Conservation (phyloP, 2,888 invertebrate genomes). For the Hypolimnas misippus region DNA sequence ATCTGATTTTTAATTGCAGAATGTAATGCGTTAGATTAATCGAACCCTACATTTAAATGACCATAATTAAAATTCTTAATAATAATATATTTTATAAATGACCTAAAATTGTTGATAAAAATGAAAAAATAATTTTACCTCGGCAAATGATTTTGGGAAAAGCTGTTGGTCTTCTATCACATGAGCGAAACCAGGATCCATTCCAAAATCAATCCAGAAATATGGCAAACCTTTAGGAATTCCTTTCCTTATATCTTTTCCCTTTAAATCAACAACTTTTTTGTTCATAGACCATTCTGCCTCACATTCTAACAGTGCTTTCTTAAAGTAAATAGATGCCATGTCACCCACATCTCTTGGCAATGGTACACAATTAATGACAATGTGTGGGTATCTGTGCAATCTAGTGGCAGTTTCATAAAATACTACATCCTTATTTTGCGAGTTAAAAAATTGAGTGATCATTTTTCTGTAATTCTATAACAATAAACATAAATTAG, state of each 20-base stretch:
- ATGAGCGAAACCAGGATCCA: constrained; percentile 96
- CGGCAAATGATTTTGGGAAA: constrained; percentile 95
- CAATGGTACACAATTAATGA: constrained; percentile 94
- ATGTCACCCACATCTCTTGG: constrained; percentile 92
- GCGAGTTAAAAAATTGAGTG: constrained; percentile 89
- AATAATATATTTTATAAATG: no score
- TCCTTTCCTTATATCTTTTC: constrained; percentile 89
- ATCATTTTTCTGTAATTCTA: constrained; percentile 91
- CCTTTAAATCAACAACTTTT: constrained; percentile 86
- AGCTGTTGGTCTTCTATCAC: constrained; percentile 96
- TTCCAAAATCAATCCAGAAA: constrained; percentile 96
- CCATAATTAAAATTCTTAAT: no score
- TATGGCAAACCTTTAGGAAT: constrained; percentile 97
- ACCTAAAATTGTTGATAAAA: no score
- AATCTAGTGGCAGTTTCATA: constrained; percentile 93
- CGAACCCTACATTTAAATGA: no score
- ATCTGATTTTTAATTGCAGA: no score
- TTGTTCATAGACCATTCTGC: constrained; percentile 98
- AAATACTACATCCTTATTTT: constrained; percentile 92
- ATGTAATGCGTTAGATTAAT: no score
- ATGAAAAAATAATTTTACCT: constrained; percentile 81
- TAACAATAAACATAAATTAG: constrained; percentile 53
- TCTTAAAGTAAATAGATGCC: constrained; percentile 98
- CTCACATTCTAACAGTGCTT: constrained; percentile 97
- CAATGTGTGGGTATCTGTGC: constrained; percentile 91